phyloP scores from a whole-genome alignment of 2,113 vertebrate genomes.

The Stictonetta naevosa region DNA sequence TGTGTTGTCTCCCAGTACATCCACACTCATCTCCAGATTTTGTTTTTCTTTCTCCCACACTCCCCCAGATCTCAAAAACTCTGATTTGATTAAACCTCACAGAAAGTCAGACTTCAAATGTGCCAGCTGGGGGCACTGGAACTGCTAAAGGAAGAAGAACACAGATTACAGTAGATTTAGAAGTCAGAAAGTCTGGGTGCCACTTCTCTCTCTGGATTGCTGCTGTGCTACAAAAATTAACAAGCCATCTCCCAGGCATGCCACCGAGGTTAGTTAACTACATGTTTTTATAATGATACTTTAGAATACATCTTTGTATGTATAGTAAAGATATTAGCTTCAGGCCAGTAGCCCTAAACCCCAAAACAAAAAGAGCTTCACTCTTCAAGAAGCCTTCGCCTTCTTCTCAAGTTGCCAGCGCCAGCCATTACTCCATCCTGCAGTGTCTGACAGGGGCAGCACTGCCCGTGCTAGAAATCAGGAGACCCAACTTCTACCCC shows the following conservation, averaged over 20 bases:
- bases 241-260: background rate
- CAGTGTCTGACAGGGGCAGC: background rate
- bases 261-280: background rate
- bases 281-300: background rate
- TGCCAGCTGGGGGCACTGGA: background rate
- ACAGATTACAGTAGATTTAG: background rate
- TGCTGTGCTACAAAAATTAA: background rate
- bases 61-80: background rate
- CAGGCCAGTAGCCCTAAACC: background rate
- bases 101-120: background rate
- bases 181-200: background rate
- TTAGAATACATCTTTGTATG: background rate
- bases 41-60: background rate
- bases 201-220: background rate
- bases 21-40: background rate
- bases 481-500: background rate
- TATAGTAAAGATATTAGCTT: background rate
- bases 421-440: background rate
- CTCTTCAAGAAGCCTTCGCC: background rate
- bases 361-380: background rate
- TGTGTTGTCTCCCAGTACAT: background rate
- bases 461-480: background rate
- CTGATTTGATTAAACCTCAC: background rate
- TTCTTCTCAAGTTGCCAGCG: background rate
- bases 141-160: background rate